Evolutionary conservation across 2,797 vertebrate genomes (phyloP).

Genomic region (Poeciliopsis gracilis): DNA sequence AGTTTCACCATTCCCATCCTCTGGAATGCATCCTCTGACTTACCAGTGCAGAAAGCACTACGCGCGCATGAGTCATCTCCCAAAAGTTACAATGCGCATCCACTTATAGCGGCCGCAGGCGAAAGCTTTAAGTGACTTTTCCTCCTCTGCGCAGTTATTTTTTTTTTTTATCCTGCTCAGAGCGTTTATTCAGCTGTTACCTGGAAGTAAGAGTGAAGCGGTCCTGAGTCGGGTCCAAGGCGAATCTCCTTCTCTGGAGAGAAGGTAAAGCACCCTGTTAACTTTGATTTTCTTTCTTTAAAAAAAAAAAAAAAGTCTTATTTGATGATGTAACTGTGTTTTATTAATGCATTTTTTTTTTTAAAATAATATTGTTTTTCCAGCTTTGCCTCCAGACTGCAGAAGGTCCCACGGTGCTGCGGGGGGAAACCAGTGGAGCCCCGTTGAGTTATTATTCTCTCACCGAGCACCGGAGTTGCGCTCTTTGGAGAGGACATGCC

Average conservation of each 20-base stretch:
- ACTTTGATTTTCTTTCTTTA: slow-evolving; percentile 3
- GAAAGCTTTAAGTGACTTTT: slow-evolving; percentile 51
- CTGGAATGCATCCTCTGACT: slow-evolving; percentile 72
- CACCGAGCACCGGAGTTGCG: slow-evolving; percentile 54
- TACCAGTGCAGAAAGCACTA: slow-evolving; percentile 65
- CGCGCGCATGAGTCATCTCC: slow-evolving; percentile 60
- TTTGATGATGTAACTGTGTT: background rate
- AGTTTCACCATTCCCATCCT: slow-evolving; percentile 71
- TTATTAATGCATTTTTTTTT: background rate
- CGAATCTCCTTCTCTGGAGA: slow-evolving; percentile 74
- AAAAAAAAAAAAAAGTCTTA: background rate
- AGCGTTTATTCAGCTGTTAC: slow-evolving; percentile 62
- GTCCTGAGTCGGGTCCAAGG: slow-evolving; percentile 66
- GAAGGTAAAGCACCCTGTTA: slow-evolving; percentile 59
- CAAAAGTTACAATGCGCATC: slow-evolving; percentile 63
- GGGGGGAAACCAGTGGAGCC: slow-evolving; percentile 23
- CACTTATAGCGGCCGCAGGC: slow-evolving; percentile 63
- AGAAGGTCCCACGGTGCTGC: slow-evolving; percentile 46
- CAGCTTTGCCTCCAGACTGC: slow-evolving; percentile 74
- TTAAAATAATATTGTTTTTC: slow-evolving; percentile 38
- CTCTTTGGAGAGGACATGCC: slow-evolving; percentile 62
- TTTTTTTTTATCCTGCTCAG: slow-evolving; percentile 46
- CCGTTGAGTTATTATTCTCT: slow-evolving; percentile 12
- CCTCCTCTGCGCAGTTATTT: slow-evolving; percentile 48
- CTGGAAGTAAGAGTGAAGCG: slow-evolving; percentile 49